phyloP scores from a whole-genome alignment of 2,113 vertebrate species.

The Capricornis sumatraensis region DNA sequence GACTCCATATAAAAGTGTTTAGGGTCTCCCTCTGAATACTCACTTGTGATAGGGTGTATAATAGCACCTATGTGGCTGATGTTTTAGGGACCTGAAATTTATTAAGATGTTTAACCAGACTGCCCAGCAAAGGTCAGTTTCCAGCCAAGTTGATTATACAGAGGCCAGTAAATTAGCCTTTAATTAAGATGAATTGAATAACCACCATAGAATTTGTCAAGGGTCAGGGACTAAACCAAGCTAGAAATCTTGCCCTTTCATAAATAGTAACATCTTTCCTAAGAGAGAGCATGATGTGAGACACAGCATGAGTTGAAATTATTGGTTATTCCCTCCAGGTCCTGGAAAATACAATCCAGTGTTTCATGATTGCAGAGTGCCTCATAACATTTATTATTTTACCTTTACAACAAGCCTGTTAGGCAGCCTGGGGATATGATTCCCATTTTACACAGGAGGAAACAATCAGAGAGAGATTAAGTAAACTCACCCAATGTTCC shows the following conservation, averaged over 20 bases:
- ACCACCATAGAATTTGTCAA: neutral
- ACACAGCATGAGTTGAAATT: constrained; percentile 39
- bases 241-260: neutral
- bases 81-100: neutral
- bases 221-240: neutral
- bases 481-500: constrained; percentile 57
- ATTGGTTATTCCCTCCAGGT: neutral
- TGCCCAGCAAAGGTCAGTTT: constrained; percentile 25
- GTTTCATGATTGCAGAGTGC: constrained; percentile 48
- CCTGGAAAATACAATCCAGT: constrained; percentile 20
- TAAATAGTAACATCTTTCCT: constrained; percentile 13
- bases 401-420: constrained; percentile 56
- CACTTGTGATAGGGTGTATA: neutral
- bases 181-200: constrained; percentile 58
- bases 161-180: constrained; percentile 26
- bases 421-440: constrained; percentile 47
- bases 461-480: constrained; percentile 60
- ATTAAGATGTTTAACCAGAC: neutral
- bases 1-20: neutral
- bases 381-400: constrained; percentile 45
- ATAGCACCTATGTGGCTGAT: neutral
- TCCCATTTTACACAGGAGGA: constrained; percentile 61
- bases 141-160: constrained; percentile 4
- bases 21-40: neutral
- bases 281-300: neutral